Evolutionary conservation across 2,888 invertebrate genomes (phyloP).

Genomic region (Papilio demoleus): DNA sequence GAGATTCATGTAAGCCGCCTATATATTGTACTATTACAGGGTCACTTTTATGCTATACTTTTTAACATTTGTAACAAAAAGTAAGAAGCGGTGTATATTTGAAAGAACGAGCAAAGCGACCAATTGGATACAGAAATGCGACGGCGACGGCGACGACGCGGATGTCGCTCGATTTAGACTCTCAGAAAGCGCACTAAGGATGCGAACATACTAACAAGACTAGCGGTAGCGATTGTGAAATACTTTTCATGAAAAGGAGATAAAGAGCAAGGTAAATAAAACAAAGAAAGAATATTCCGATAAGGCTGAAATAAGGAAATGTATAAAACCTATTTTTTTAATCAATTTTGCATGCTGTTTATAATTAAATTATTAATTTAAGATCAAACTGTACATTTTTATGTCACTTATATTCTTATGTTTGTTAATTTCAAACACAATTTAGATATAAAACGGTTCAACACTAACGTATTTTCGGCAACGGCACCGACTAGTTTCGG

Average conservation of each 20-base stretch:
- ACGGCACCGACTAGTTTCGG: too few relatives aligned
- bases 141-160: slow-evolving; percentile 61
- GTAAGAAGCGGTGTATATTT: slow-evolving; percentile 24
- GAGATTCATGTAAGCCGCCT: background rate
- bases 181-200: slow-evolving; percentile 51
- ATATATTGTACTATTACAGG: slow-evolving; percentile 8
- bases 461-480: too few relatives aligned
- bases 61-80: slow-evolving; percentile 17
- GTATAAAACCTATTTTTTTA: background rate
- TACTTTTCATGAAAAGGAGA: background rate
- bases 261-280: background rate
- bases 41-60: too few relatives aligned
- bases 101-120: slow-evolving; percentile 54
- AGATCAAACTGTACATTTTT: too few relatives aligned
- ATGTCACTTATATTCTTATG: too few relatives aligned
- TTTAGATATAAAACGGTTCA: too few relatives aligned
- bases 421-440: too few relatives aligned
- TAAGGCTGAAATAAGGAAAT: background rate
- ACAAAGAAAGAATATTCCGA: background rate
- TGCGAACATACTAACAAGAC: slow-evolving; percentile 45
- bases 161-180: slow-evolving; percentile 73
- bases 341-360: too few relatives aligned
- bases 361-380: too few relatives aligned
- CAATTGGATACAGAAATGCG: slow-evolving; percentile 44
- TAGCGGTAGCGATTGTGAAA: slow-evolving; percentile 26